Percentiles rank a stretch among this genome's conserved stretches.
phyloP scores from a whole-genome alignment of 2,797 vertebrate species.

The Salarias fasciatus region DNA sequence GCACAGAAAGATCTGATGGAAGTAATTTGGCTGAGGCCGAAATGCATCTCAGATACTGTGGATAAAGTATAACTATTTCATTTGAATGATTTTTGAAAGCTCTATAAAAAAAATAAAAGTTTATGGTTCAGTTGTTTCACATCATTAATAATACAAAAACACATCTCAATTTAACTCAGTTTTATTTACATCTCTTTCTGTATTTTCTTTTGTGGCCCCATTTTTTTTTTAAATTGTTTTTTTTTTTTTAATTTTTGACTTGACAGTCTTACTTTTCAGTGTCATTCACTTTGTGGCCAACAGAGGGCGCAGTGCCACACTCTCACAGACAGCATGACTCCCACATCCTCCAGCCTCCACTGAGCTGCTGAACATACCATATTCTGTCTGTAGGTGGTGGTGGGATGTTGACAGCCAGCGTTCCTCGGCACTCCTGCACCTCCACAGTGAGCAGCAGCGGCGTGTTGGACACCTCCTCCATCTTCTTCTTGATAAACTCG shows the following conservation, averaged over 20 bases:
- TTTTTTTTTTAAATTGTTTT: slow-evolving; percentile 6
- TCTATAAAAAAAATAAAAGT: background rate
- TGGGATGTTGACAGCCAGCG: slow-evolving; percentile 95
- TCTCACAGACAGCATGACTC: slow-evolving; percentile 16
- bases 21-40: no score
- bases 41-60: no score
- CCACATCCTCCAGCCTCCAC: slow-evolving; percentile 10
- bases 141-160: slow-evolving; percentile 8
- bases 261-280: no score
- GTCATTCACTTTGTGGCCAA: slow-evolving; percentile 39
- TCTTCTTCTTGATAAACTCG: slow-evolving; percentile 99
- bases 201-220: background rate
- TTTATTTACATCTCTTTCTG: no score
- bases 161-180: no score
- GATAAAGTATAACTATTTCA: no score
- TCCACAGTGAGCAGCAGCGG: slow-evolving; percentile 96
- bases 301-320: slow-evolving; percentile 56
- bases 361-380: slow-evolving; percentile 84
- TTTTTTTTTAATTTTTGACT: slow-evolving; percentile 24
- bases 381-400: slow-evolving; percentile 97
- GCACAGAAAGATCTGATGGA: no score
- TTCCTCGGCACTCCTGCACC: slow-evolving; percentile 95
- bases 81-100: no score
- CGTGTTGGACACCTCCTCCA: slow-evolving; percentile 98
- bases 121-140: slow-evolving; percentile 3